These are phyloP conservation scores for Vireo griseus DNA, from an alignment of 2,797 vertebrate genomes.

Conservation along the genomic window DNA sequence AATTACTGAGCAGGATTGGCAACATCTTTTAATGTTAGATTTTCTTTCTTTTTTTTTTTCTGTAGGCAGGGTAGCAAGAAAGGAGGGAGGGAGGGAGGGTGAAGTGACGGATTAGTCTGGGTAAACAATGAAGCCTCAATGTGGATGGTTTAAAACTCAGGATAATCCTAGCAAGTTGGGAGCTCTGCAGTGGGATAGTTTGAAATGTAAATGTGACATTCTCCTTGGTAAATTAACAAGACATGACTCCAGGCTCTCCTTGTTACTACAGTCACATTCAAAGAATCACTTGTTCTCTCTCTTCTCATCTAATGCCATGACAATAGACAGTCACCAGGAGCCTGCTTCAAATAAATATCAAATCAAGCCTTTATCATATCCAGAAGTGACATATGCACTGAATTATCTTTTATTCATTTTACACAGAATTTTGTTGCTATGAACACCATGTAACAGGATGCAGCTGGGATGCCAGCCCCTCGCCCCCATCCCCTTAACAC, in stretches of 20 bases:
- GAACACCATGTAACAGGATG: neutral
- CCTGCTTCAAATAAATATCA: conserved; percentile 64
- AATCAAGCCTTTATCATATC: conserved; percentile 32
- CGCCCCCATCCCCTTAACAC: neutral
- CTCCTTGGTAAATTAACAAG: conserved; percentile 70
- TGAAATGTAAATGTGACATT: conserved; percentile 78
- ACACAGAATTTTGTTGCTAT: conserved; percentile 21
- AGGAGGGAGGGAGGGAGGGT: neutral
- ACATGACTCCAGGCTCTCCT: conserved; percentile 65
- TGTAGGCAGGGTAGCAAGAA: neutral
- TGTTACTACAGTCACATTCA: conserved; percentile 57
- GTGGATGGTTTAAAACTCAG: conserved; percentile 55
- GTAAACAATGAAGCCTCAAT: conserved; percentile 57
- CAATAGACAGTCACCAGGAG: conserved; percentile 66
- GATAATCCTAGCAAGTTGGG: conserved; percentile 49
- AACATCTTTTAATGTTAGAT: neutral
- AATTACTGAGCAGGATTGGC: conserved; percentile 22
- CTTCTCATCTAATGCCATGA: conserved; percentile 51
- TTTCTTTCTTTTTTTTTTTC: neutral
- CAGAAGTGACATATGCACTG: conserved; percentile 49
- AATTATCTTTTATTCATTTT: conserved; percentile 64
- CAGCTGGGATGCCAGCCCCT: neutral
- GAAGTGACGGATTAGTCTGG: conserved; percentile 56
- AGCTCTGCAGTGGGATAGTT: conserved; percentile 61
- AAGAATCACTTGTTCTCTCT: neutral